These are phyloP conservation scores for Corythoichthys haematopterus DNA, from an alignment of 2,113 vertebrate species.

Conservation along the genomic window DNA sequence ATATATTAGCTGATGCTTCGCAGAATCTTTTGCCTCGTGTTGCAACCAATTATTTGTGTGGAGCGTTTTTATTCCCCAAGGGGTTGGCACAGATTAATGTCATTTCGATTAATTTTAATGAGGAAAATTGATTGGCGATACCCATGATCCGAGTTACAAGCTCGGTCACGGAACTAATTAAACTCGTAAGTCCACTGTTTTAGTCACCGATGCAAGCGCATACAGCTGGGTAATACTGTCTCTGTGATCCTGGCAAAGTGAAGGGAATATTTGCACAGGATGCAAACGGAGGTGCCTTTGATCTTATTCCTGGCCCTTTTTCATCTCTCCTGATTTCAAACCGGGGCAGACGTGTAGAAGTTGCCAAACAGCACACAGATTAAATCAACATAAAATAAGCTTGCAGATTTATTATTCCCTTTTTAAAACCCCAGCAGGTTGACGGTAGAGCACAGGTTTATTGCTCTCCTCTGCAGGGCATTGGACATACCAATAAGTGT, in stretches of 20 bases:
- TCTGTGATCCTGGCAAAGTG: constrained; percentile 6
- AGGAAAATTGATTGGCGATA: not conserved
- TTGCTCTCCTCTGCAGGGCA: not conserved
- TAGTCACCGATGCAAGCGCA: not conserved
- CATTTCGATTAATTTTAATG: not conserved
- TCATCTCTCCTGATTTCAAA: constrained; percentile 13
- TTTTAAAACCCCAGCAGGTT: not conserved
- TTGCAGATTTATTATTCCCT: not conserved
- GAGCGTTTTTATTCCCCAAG: no score
- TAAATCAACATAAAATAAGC: constrained; percentile 4
- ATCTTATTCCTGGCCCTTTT: constrained; percentile 13
- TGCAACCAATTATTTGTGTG: no score
- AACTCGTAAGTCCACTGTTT: not conserved
- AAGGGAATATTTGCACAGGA: constrained; percentile 11
- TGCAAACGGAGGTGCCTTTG: not conserved
- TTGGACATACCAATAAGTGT: not conserved
- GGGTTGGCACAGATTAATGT: not conserved
- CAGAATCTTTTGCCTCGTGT: no score
- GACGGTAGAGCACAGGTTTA: not conserved
- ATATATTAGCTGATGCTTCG: no score
- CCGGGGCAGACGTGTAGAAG: not conserved
- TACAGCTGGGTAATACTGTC: not conserved
- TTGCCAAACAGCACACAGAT: constrained; percentile 6
- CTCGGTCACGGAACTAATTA: not conserved
- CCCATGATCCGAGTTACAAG: not conserved